Conservation (phyloP, 2,113 vertebrate species). For the Coregonus clupeaformis region DNA sequence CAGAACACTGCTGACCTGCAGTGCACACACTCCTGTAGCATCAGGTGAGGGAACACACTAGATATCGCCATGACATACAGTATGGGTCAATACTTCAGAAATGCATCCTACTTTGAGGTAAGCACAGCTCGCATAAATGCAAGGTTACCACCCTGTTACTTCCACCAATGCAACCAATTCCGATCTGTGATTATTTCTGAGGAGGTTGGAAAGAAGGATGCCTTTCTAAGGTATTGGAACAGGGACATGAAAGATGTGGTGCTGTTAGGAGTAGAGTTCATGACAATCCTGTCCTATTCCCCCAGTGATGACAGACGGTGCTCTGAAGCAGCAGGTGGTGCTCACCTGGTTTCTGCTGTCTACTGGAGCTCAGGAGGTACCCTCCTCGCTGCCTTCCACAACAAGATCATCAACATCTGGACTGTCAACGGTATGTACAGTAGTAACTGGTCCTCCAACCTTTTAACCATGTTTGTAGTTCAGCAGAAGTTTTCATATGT, state of each 20-base stretch:
- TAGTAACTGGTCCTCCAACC: not conserved
- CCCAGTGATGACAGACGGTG: slow-evolving; percentile 60
- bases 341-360: slow-evolving; percentile 67
- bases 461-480: not conserved
- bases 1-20: slow-evolving; percentile 67
- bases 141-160: not conserved
- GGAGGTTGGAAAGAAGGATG: no score
- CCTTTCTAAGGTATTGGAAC: no score
- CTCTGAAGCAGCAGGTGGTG: slow-evolving; percentile 59
- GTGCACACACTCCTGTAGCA: slow-evolving; percentile 70
- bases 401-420: slow-evolving; percentile 78
- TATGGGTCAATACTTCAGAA: no score
- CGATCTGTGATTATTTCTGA: no score
- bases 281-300: not conserved
- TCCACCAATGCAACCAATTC: no score
- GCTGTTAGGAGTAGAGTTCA: not conserved
- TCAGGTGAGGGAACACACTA: slow-evolving; percentile 35
- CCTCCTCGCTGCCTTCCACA: slow-evolving; percentile 75
- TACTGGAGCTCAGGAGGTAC: slow-evolving; percentile 75
- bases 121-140: not conserved
- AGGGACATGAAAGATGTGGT: not conserved
- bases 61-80: no score
- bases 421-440: slow-evolving; percentile 68
- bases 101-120: no score
- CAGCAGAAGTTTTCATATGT: not conserved